Evolutionary conservation across 1,140 invertebrate species (phyloP), one percentile per base, ranked within the genome.

Genomic region (Chrysoperla carnea): DNA sequence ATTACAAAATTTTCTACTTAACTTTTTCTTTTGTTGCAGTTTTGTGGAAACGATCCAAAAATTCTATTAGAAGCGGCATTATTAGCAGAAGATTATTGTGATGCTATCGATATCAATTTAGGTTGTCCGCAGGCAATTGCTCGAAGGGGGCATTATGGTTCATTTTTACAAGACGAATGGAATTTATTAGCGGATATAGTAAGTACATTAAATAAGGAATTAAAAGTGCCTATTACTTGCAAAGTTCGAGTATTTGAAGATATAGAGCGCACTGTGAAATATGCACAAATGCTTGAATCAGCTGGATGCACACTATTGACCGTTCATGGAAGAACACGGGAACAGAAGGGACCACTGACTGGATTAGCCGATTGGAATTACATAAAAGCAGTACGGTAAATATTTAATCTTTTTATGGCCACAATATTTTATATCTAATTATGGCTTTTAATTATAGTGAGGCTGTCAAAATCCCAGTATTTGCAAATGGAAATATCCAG

Each of bases 401-500:
- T 59, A 49, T 27, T 46, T 40, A 46, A 42, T 49, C 31, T 41
- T 37, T 17, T 37, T 41, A 17, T 23, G 17, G 17, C 5, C 17
- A 23, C 17, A 2, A 2, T 23, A 23, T 3, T 23, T 23, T 23
- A 3, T 23, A 23, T 40, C 17, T 23, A 23, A 23, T 23, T 23
- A 23, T 5, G 2, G 17, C n/a, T 23, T 23, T 23, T 23, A 23
- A 3, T 23, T 3, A 37, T 53, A 92, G 88, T 52, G 69, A 90
- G 48, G 75, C 75, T 43, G 75, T 97, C 6, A 80, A 73, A 43
- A 84, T 99, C 52, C 94, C 95, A 15, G 84, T 99, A 45, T 78
- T 98, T 57, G 91, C 93, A 6, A 99, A 99, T 70, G 95, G 95
- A 6, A 99, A 99, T 56, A 93, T 99, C 48, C 86, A 97, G 58